Percentiles rank a stretch among this genome's conserved stretches.
These are phyloP conservation scores for Habropoda laboriosa DNA, from an alignment of 1,140 invertebrate genomes.

Conservation along the genomic window DNA sequence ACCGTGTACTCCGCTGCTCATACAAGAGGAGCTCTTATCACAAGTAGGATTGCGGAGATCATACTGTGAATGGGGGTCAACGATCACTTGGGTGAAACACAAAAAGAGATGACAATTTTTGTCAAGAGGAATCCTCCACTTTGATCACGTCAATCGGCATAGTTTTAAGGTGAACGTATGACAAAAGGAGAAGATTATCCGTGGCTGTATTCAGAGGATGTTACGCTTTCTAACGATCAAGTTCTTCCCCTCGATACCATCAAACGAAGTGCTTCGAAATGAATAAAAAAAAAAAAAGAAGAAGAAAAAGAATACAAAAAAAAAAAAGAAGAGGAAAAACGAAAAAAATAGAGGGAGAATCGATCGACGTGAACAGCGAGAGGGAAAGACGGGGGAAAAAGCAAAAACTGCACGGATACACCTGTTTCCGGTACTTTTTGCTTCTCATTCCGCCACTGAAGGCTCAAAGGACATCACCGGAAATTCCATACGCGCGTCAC, in stretches of 20 bases:
- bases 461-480: conserved; percentile 42
- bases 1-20: too few species aligned
- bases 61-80: too few species aligned
- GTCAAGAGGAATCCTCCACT: neutral
- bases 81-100: too few species aligned
- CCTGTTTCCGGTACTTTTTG: conserved; percentile 44
- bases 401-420: neutral
- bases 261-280: neutral
- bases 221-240: conserved; percentile 8
- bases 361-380: neutral
- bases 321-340: neutral
- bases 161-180: neutral
- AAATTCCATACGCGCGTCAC: conserved; percentile 43
- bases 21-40: neutral
- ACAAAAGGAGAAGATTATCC: neutral
- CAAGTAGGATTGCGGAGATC: neutral
- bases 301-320: neutral
- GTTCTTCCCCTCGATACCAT: neutral
- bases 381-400: neutral
- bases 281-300: neutral
- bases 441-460: conserved; percentile 6
- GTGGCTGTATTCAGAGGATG: neutral
- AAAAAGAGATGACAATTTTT: too few species aligned
- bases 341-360: neutral
- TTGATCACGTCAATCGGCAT: neutral